Evolutionary conservation across 2,113 vertebrate species (phyloP).

Genomic region (Electrona antarctica): DNA sequence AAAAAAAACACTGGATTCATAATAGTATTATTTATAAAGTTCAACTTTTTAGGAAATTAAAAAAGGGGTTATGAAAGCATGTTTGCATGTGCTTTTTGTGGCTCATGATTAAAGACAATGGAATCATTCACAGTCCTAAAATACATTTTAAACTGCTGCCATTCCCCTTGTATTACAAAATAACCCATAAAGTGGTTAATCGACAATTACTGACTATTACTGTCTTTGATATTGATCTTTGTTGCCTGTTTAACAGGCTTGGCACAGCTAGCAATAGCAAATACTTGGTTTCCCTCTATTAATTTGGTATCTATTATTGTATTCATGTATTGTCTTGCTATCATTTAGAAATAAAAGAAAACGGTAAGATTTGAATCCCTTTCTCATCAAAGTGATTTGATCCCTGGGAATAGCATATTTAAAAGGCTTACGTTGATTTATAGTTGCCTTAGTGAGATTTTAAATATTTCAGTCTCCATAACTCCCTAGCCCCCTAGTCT

Average conservation of each 20-base stretch:
- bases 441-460: slow-evolving; percentile 52
- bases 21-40: slow-evolving; percentile 88
- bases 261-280: slow-evolving; percentile 71
- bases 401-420: slow-evolving; percentile 62
- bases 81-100: slow-evolving; percentile 70
- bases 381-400: slow-evolving; percentile 51
- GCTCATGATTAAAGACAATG: slow-evolving; percentile 55
- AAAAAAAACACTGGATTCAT: slow-evolving; percentile 53
- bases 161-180: slow-evolving; percentile 45
- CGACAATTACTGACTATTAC: slow-evolving; percentile 26
- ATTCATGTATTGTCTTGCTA: slow-evolving; percentile 50
- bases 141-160: slow-evolving; percentile 52
- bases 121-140: slow-evolving; percentile 56
- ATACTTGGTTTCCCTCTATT: slow-evolving; percentile 51
- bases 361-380: slow-evolving; percentile 34
- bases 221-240: slow-evolving; percentile 45
- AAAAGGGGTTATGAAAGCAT: slow-evolving; percentile 86
- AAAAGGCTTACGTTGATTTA: slow-evolving; percentile 49
- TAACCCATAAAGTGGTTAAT: slow-evolving; percentile 38
- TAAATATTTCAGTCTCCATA: slow-evolving; percentile 52
- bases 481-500: slow-evolving; percentile 58
- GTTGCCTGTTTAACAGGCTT: slow-evolving; percentile 67
- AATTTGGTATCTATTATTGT: slow-evolving; percentile 63
- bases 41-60: slow-evolving; percentile 71
- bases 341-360: slow-evolving; percentile 43